Evolutionary conservation across 2,113 vertebrate genomes (phyloP).

Genomic region (Gnathonemus echidnorhynchus): DNA sequence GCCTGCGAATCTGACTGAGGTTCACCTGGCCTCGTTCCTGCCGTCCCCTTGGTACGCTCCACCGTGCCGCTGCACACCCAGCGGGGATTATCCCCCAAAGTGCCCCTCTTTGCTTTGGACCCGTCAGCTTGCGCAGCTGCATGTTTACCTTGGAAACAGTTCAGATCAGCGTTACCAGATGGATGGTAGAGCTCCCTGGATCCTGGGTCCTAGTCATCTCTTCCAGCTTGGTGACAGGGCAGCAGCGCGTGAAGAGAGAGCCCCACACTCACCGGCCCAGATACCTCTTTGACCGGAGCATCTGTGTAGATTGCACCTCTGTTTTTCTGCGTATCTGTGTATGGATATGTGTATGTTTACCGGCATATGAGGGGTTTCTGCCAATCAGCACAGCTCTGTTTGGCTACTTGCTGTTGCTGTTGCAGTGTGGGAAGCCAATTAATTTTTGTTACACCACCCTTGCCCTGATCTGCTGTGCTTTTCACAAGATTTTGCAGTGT

Average conservation of each 20-base stretch:
- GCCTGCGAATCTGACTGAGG: background rate
- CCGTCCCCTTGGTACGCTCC: slow-evolving; percentile 56
- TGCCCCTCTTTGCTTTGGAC: slow-evolving; percentile 3
- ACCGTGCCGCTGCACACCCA: slow-evolving; percentile 30
- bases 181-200: slow-evolving; percentile 41
- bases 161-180: slow-evolving; percentile 44
- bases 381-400: background rate
- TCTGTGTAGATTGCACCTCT: background rate
- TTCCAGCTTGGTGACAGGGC: slow-evolving; percentile 47
- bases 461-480: background rate
- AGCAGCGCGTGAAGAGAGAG: background rate
- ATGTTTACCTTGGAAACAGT: slow-evolving; percentile 27
- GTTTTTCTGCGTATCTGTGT: background rate
- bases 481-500: background rate
- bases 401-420: background rate
- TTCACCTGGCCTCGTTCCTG: slow-evolving; percentile 51
- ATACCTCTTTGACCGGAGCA: background rate
- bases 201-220: slow-evolving; percentile 46
- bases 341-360: background rate
- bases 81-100: background rate
- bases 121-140: slow-evolving; percentile 26
- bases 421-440: background rate
- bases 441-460: background rate
- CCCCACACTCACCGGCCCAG: slow-evolving; percentile 8
- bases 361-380: too few species aligned